These are phyloP conservation scores for Xiphorhynchus elegans DNA, from an alignment of 2,113 vertebrate genomes.

Conservation along the genomic window DNA sequence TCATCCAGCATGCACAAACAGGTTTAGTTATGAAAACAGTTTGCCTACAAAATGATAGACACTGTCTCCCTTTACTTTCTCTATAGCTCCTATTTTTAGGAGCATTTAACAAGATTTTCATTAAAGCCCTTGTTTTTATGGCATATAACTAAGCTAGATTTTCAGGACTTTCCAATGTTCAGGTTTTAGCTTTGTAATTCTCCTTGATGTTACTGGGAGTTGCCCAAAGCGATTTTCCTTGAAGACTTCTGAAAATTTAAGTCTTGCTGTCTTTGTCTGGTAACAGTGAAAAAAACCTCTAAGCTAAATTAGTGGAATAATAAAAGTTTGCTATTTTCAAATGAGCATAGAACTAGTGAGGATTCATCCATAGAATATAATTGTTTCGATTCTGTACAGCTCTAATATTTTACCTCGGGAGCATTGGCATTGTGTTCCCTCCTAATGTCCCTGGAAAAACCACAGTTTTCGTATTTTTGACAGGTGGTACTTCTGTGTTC, in stretches of 20 bases:
- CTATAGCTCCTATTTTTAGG: conserved; percentile 9
- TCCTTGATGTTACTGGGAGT: not conserved
- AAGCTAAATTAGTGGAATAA: not conserved
- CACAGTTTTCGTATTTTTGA: not conserved
- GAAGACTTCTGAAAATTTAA: conserved; percentile 16
- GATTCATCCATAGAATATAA: not conserved
- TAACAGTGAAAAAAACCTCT: not conserved
- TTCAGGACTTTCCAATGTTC: conserved; percentile 5
- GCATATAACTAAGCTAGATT: not conserved
- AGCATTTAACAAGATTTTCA: conserved; percentile 25
- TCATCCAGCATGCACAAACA: conserved; percentile 51
- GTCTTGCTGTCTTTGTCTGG: not conserved
- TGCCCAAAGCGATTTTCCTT: not conserved
- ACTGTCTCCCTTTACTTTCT: conserved; percentile 10
- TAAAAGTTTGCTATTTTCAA: not conserved
- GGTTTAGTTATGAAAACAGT: conserved; percentile 54
- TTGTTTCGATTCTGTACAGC: not conserved
- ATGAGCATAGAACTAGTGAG: not conserved
- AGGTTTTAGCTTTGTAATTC: not conserved
- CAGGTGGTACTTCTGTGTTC: not conserved
- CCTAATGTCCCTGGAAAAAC: not conserved
- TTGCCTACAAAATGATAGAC: conserved; percentile 40
- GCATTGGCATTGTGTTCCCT: not conserved
- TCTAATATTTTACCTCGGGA: not conserved
- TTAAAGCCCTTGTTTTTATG: not conserved